Base-by-base conservation (phyloP, 2,797 vertebrate genomes). In the Sebastes matsubarae region DNA sequence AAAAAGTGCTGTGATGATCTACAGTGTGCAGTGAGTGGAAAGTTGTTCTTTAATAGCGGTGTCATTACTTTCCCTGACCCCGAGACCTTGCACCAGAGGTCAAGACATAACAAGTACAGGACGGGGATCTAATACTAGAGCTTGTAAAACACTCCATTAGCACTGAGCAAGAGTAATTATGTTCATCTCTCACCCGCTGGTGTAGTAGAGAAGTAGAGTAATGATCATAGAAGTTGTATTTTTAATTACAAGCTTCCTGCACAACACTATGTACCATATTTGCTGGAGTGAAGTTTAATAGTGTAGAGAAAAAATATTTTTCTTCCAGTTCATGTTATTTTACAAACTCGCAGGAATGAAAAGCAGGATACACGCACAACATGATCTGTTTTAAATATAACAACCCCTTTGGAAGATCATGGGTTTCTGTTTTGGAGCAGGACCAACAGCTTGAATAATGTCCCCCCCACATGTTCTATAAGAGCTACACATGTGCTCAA, bases 231-330 rank as follows among this genome's bases (percentile, higher is more conserved):
- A 80, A 76, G 75, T 70, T 79, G 74, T 57, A 58, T 29, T 69
- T 88, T 87, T 85, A 80, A 91, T 87, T 85, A 82, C 71, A 34
- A 74, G 60, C 79, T 71, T 73, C 65, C 65, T 75, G 75, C 75
- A 74, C 59, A 79, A 63, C 50, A 50, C 22, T 9, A 22, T 61
- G 58, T 30, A 11, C 22, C 8, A 1, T 18, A 68, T 72, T 66
- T 60, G 75, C 29, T 42, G 46, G 61, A 63, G 66, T 64, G 20
- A 6, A 68, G 20, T 25, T 70, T 32, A 18, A 8, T 72, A 18
- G 0, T 3, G 6, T 34, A 27, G 57, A 57, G 27, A 14, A 6
- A 2, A 68, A 4, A 68, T 34, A 57, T 61, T 77, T 80, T 70
- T 59, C 6, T 68, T 66, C n/a, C 6, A 36, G 63, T 58, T 77